Percentiles rank a stretch among this genome's conserved stretches.
Conservation (phyloP, 2,888 invertebrate genomes). For the Ecdyonurus torrentis region DNA sequence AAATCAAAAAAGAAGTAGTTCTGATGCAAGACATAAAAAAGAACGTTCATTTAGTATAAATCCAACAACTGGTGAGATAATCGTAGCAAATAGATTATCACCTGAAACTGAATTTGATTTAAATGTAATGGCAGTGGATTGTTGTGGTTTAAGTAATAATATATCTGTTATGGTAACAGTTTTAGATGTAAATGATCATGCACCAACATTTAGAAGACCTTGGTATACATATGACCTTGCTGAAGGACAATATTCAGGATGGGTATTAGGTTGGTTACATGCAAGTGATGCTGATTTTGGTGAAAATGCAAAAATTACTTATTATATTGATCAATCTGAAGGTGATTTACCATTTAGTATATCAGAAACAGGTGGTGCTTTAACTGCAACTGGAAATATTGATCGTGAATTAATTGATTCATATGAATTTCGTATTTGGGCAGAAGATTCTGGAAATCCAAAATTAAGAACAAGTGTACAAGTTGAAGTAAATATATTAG, state of each 20-base stretch:
- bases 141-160: constrained; percentile 52
- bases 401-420: constrained; percentile 53
- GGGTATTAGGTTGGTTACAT: constrained; percentile 54
- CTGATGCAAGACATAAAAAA: background rate
- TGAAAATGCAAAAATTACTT: constrained; percentile 59
- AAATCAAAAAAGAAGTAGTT: background rate
- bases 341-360: constrained; percentile 47
- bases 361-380: constrained; percentile 45
- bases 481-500: constrained; percentile 64
- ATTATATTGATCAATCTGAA: constrained; percentile 26
- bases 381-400: constrained; percentile 56
- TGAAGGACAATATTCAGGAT: constrained; percentile 57
- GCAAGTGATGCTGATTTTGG: constrained; percentile 69
- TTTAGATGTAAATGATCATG: constrained; percentile 67
- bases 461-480: constrained; percentile 21
- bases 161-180: constrained; percentile 54
- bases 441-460: constrained; percentile 50
- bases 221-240: constrained; percentile 69
- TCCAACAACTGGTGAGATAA: constrained; percentile 54
- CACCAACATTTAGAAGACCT: constrained; percentile 63
- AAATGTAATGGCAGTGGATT: constrained; percentile 59
- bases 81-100: constrained; percentile 45
- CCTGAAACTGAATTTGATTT: constrained; percentile 59
- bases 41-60: constrained; percentile 51
- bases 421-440: constrained; percentile 53